phyloP scores from a whole-genome alignment of 2,113 vertebrate species.

The Lophotis ruficrista region DNA sequence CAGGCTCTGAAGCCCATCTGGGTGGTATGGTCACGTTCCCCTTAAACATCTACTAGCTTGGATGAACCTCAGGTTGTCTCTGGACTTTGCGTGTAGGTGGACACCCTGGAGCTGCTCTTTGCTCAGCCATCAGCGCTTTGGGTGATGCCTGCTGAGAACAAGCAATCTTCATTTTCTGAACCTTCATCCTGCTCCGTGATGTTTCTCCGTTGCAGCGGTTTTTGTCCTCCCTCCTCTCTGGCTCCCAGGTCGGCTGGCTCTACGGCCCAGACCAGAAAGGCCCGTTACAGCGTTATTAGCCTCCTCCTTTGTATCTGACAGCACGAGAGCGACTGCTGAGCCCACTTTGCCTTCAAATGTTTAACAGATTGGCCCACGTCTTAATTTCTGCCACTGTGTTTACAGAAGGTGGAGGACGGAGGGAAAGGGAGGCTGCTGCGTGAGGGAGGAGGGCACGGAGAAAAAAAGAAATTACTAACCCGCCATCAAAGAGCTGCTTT shows the following conservation, averaged over 20 bases:
- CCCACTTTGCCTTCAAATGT: slow-evolving; percentile 64
- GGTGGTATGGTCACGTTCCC: neutral
- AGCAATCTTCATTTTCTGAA: accelerated
- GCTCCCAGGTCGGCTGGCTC: neutral
- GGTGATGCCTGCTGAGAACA: neutral
- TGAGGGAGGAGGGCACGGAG: neutral
- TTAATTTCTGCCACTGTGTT: slow-evolving; percentile 73
- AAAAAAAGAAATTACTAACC: slow-evolving; percentile 54
- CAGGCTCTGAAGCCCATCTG: neutral
- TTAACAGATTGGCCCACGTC: slow-evolving; percentile 64
- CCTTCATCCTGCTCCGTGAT: neutral
- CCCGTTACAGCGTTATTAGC: slow-evolving; percentile 40
- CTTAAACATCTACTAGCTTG: neutral
- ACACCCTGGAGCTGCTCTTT: neutral
- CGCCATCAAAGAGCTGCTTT: slow-evolving; percentile 76
- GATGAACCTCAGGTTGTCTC: neutral
- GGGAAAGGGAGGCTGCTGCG: slow-evolving; percentile 8
- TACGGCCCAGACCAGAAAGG: slow-evolving; percentile 37
- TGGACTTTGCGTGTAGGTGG: neutral
- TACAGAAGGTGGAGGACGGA: slow-evolving; percentile 58
- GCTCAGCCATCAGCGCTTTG: neutral
- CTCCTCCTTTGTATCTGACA: neutral
- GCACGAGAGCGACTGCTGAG: slow-evolving; percentile 16
- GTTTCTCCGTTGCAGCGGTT: neutral
- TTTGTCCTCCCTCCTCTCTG: neutral